Evolutionary conservation across 2,888 invertebrate species (phyloP).

Genomic region (Epirrhoe alternata): DNA sequence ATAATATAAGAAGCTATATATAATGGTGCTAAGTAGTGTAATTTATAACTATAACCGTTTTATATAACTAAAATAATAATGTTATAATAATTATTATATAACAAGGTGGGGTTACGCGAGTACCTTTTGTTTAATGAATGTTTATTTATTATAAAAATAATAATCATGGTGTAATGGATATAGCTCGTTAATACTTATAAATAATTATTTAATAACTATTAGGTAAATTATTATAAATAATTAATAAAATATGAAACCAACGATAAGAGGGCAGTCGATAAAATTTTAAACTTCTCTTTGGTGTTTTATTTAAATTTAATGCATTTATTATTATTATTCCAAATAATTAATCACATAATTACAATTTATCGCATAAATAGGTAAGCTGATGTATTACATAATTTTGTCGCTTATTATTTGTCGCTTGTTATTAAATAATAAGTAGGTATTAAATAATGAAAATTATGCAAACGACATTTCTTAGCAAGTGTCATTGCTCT

Average conservation of each 20-base stretch:
- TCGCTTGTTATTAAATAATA: too few species aligned
- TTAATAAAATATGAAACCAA: slow-evolving; percentile 25
- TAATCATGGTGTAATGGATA: slow-evolving; percentile 45
- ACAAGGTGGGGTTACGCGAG: slow-evolving; percentile 81
- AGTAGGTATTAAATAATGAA: too few species aligned
- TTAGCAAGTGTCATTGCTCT: too few species aligned
- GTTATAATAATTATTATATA: slow-evolving; percentile 46
- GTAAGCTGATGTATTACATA: too few species aligned
- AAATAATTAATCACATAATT: too few species aligned
- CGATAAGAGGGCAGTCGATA: slow-evolving; percentile 47
- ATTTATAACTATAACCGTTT: slow-evolving; percentile 53
- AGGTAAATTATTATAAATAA: slow-evolving; percentile 21
- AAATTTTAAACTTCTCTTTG: slow-evolving; percentile 45
- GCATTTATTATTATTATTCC: too few species aligned
- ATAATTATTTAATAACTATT: slow-evolving; percentile 18
- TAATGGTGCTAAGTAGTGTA: slow-evolving; percentile 69
- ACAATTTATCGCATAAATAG: too few species aligned
- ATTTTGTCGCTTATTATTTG: too few species aligned
- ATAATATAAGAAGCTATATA: slow-evolving; percentile 56
- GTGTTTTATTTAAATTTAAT: slow-evolving; percentile 44
- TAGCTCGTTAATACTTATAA: slow-evolving; percentile 20
- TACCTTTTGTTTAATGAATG: slow-evolving; percentile 74
- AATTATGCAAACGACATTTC: too few species aligned
- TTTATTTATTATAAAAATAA: slow-evolving; percentile 53
- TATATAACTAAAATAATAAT: slow-evolving; percentile 51